Evolutionary conservation across 2,888 invertebrate species (phyloP).

Genomic region (Himalopsyche japonica): DNA sequence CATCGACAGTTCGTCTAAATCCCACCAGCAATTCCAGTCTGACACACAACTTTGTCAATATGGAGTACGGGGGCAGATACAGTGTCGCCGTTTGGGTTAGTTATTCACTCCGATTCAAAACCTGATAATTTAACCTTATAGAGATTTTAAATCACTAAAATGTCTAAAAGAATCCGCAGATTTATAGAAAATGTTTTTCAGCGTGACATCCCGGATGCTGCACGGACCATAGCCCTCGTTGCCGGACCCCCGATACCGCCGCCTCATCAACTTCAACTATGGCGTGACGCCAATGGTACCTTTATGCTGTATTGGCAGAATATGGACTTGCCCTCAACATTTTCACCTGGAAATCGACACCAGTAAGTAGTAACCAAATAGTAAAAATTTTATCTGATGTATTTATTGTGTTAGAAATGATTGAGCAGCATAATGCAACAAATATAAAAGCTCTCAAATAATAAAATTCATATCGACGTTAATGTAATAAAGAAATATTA

Average conservation of each 20-base stretch:
- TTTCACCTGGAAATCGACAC: not conserved
- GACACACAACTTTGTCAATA: constrained; percentile 57
- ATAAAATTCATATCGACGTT: too few relatives aligned
- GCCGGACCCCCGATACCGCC: constrained; percentile 62
- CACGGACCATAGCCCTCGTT: constrained; percentile 53
- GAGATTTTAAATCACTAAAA: not conserved
- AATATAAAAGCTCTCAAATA: too few relatives aligned
- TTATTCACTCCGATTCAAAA: not conserved
- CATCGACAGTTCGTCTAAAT: constrained; percentile 53
- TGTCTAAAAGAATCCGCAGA: too few relatives aligned
- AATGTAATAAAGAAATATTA: too few relatives aligned
- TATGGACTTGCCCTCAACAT: not conserved
- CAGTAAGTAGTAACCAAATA: constrained; percentile 8
- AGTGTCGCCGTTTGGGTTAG: constrained; percentile 55
- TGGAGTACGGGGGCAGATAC: constrained; percentile 60
- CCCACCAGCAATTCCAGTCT: constrained; percentile 56
- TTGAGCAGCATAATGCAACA: too few relatives aligned
- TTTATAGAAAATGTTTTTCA: constrained; percentile 37
- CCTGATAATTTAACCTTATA: not conserved
- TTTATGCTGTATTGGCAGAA: constrained; percentile 66
- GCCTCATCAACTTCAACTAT: constrained; percentile 67
- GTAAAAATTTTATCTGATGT: too few relatives aligned
- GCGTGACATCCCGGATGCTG: constrained; percentile 48
- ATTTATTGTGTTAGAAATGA: too few relatives aligned
- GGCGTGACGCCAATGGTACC: constrained; percentile 63